These are phyloP conservation scores for Phylloscopus collybita DNA, from an alignment of 2,797 vertebrate species.

Conservation along the genomic window DNA sequence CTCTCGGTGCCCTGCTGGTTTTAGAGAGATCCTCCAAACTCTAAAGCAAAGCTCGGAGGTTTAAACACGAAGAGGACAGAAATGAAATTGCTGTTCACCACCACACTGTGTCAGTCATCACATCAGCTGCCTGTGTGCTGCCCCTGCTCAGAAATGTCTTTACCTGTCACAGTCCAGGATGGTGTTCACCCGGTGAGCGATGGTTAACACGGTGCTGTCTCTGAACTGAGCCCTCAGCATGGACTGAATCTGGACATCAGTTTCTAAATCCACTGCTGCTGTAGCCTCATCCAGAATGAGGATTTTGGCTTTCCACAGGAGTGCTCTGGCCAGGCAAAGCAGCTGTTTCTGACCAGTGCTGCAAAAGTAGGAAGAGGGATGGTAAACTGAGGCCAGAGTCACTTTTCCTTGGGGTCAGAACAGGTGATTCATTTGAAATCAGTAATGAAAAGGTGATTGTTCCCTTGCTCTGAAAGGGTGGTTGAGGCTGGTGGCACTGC, in stretches of 20 bases:
- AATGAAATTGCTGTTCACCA: neutral
- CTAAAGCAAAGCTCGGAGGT: neutral
- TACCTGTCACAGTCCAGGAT: conserved; percentile 93
- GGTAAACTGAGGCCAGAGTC: neutral
- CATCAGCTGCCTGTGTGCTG: neutral
- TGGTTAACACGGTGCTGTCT: conserved; percentile 90
- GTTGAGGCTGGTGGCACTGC: neutral
- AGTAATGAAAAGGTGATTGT: neutral
- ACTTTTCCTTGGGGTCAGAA: neutral
- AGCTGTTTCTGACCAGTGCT: conserved; percentile 96
- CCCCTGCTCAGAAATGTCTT: neutral
- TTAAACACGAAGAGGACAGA: neutral
- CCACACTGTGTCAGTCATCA: neutral
- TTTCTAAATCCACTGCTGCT: conserved; percentile 91
- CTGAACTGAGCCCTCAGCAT: conserved; percentile 88
- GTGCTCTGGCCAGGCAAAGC: conserved; percentile 90
- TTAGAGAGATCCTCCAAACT: neutral
- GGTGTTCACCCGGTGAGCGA: conserved; percentile 90
- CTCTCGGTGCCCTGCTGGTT: neutral
- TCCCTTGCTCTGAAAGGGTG: neutral
- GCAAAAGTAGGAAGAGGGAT: conserved; percentile 14
- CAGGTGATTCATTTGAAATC: neutral
- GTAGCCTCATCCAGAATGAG: conserved; percentile 95
- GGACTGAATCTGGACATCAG: conserved; percentile 89
- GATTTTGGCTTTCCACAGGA: conserved; percentile 91